Conservation (phyloP, 2,797 vertebrate genomes). For the Lycodopsis pacificus region DNA sequence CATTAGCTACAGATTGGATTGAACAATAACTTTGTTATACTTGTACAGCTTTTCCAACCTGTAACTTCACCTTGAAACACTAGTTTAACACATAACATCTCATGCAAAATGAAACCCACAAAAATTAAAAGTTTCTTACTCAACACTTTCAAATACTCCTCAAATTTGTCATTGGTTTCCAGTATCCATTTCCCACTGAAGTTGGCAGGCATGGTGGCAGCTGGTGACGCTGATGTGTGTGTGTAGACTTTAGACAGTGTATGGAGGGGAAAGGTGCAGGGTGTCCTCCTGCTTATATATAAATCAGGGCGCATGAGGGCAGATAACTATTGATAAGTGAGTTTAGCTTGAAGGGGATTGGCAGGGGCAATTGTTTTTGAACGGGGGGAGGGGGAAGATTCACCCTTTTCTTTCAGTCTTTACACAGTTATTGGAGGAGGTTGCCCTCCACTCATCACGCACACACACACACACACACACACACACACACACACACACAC, state of each 20-base stretch:
- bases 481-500: not conserved
- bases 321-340: conserved; percentile 74
- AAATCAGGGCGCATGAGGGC: conserved; percentile 47
- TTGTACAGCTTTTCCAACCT: not conserved
- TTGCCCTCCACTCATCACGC: not conserved
- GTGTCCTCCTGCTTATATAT: conserved; percentile 54
- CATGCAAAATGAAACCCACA: not conserved
- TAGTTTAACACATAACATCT: not conserved
- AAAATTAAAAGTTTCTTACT: conserved; percentile 81
- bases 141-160: conserved; percentile 92
- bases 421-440: not conserved
- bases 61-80: not conserved
- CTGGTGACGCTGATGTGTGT: conserved; percentile 33
- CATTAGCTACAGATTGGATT: not conserved
- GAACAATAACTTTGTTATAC: not conserved
- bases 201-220: conserved; percentile 87
- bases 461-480: not conserved
- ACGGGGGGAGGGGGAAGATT: conserved; percentile 24
- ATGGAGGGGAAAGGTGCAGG: conserved; percentile 33
- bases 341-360: conserved; percentile 61
- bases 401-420: conserved; percentile 27
- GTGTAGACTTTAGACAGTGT: conserved; percentile 51
- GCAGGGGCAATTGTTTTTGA: conserved; percentile 41
- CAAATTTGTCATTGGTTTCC: conserved; percentile 90
- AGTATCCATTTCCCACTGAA: conserved; percentile 93